phyloP scores from a whole-genome alignment of 2,113 vertebrate species.

The Burhinus oedicnemus region DNA sequence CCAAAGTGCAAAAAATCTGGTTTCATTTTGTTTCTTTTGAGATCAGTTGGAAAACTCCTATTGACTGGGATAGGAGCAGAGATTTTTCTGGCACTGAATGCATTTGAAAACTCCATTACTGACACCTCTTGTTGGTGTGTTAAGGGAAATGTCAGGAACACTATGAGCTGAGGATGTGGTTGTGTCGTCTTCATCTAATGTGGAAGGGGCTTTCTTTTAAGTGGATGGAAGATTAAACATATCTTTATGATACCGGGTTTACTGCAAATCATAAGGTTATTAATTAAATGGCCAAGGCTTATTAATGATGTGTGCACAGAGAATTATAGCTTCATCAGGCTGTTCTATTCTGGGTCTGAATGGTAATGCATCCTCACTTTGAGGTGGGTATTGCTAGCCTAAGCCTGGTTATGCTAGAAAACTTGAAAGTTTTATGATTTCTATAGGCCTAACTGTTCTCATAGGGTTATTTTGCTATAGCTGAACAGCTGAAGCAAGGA shows the following conservation, averaged over 20 bases:
- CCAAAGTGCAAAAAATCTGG: neutral
- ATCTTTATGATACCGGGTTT: neutral
- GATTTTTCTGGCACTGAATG: neutral
- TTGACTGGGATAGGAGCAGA: neutral
- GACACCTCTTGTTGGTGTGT: rapidly evolving
- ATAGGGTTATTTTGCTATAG: neutral
- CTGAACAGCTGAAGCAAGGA: neutral
- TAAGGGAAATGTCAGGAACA: neutral
- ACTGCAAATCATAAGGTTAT: conserved; percentile 22
- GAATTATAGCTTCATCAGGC: neutral
- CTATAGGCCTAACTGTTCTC: neutral
- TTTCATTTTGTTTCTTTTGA: neutral
- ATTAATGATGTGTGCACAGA: conserved; percentile 5
- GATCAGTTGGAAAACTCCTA: neutral
- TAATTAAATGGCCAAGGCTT: conserved; percentile 7
- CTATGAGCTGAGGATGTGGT: neutral
- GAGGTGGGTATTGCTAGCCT: neutral
- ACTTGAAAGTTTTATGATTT: neutral
- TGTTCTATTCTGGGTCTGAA: neutral
- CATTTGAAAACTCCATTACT: neutral
- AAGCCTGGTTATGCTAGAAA: neutral
- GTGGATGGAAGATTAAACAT: neutral
- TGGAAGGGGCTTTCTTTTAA: neutral
- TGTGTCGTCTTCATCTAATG: neutral
- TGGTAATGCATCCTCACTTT: neutral